Conservation (phyloP, 2,888 invertebrate genomes). For the Dilophus febrilis region DNA sequence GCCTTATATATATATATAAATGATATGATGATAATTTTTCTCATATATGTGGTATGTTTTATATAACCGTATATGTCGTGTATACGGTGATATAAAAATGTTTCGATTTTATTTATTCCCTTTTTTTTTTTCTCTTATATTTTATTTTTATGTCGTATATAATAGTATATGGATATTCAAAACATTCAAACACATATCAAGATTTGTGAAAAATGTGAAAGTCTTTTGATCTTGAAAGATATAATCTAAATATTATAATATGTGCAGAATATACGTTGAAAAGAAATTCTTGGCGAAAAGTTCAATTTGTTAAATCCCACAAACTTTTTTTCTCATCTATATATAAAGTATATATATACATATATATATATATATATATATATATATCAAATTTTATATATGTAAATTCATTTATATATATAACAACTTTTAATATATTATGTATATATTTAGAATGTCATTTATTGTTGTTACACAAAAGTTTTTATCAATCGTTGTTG, state of each 20-base stretch:
- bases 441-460: too few relatives aligned
- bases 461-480: too few relatives aligned
- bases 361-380: background rate
- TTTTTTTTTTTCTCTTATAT: too few relatives aligned
- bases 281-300: background rate
- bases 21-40: too few relatives aligned
- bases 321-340: background rate
- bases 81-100: too few relatives aligned
- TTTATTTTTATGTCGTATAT: too few relatives aligned
- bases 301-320: background rate
- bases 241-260: background rate
- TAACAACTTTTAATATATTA: background rate
- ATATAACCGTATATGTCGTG: too few relatives aligned
- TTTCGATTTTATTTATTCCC: too few relatives aligned
- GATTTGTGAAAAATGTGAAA: conserved; percentile 1
- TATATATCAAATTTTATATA: background rate
- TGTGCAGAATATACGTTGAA: background rate
- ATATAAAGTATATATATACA: background rate
- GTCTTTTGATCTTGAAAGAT: conserved; percentile 1
- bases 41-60: too few relatives aligned
- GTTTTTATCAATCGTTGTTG: too few relatives aligned
- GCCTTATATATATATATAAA: too few relatives aligned
- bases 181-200: too few relatives aligned
- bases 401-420: background rate
- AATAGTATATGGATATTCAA: background rate